Conservation (phyloP, 2,888 invertebrate genomes). For the Odontomyia ornata region DNA sequence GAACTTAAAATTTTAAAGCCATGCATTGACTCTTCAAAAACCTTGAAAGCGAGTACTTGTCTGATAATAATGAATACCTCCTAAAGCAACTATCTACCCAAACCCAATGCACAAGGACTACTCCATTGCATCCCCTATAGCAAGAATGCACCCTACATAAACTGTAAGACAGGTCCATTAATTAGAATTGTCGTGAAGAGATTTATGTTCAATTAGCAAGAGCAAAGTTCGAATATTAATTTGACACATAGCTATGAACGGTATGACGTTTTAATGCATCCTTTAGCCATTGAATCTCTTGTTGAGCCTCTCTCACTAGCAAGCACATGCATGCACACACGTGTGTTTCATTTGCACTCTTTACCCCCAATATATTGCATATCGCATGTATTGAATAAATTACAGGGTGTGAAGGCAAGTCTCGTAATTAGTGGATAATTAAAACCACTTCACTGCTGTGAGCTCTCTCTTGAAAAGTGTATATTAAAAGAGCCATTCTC, state of each 20-base stretch:
- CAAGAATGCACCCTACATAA: conserved; percentile 32
- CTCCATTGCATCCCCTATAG: too few relatives aligned
- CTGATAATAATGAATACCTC: too few relatives aligned
- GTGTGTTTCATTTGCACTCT: background rate
- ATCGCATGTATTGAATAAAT: conserved; percentile 24
- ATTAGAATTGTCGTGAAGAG: conserved; percentile 39
- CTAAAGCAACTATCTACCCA: too few relatives aligned
- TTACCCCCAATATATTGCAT: background rate
- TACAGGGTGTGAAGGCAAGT: conserved; percentile 20
- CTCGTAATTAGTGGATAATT: conserved; percentile 43
- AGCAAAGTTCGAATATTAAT: conserved; percentile 42
- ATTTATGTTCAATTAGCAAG: conserved; percentile 44
- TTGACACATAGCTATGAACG: conserved; percentile 27
- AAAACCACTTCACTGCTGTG: conserved; percentile 28
- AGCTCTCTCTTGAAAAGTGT: conserved; percentile 19
- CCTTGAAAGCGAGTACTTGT: too few relatives aligned
- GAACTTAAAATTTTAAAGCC: too few relatives aligned
- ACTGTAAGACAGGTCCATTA: conserved; percentile 41
- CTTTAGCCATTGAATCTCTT: background rate
- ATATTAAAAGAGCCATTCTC: conserved; percentile 35
- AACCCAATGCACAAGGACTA: too few relatives aligned
- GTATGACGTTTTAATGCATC: conserved; percentile 36
- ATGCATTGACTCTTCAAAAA: too few relatives aligned
- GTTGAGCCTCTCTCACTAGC: too few relatives aligned
- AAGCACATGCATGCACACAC: too few relatives aligned